Evolutionary conservation across 35 echinoderm and acorn worm genomes (phyloP).

Genomic region (Stichopus chloronotus): DNA sequence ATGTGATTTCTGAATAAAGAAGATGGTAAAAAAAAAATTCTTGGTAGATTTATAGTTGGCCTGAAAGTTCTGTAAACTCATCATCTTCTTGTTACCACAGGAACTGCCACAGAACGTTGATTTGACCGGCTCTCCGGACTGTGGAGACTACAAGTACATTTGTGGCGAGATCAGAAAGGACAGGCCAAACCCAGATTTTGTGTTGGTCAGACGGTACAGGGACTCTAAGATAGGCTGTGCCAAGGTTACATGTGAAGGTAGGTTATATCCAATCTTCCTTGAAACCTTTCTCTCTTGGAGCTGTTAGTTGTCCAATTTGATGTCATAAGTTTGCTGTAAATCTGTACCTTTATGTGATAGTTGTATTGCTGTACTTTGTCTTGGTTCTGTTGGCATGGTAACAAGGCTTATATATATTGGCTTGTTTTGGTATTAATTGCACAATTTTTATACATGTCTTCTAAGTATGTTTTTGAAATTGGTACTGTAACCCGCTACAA

Average conservation of each 20-base stretch:
- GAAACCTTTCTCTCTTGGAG: not conserved
- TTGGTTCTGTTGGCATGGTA: too few species aligned
- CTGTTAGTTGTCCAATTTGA: too few species aligned
- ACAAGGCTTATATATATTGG: too few species aligned
- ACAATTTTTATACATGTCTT: too few species aligned
- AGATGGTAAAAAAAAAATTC: too few species aligned
- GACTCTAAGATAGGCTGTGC: slow-evolving; percentile 42
- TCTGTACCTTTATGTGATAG: not conserved
- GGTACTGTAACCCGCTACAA: too few species aligned
- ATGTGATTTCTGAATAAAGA: too few species aligned
- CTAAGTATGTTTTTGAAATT: too few species aligned
- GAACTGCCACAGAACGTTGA: slow-evolving; percentile 31
- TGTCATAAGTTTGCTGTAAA: too few species aligned
- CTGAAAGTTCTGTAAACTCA: not conserved
- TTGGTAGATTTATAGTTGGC: too few species aligned
- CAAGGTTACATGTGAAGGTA: slow-evolving; percentile 48
- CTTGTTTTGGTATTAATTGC: too few species aligned
- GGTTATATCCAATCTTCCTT: not conserved
- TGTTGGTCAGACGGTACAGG: slow-evolving; percentile 18
- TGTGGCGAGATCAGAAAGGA: slow-evolving; percentile 46
- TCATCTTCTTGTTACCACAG: not conserved
- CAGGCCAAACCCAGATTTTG: slow-evolving; percentile 50
- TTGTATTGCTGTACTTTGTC: too few species aligned
- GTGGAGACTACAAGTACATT: slow-evolving; percentile 23
- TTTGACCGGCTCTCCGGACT: slow-evolving; percentile 9